Percentiles rank a stretch among this genome's conserved stretches.
These are phyloP conservation scores for Ivindomyrus marchei DNA, from an alignment of 2,113 vertebrate species.

Conservation along the genomic window DNA sequence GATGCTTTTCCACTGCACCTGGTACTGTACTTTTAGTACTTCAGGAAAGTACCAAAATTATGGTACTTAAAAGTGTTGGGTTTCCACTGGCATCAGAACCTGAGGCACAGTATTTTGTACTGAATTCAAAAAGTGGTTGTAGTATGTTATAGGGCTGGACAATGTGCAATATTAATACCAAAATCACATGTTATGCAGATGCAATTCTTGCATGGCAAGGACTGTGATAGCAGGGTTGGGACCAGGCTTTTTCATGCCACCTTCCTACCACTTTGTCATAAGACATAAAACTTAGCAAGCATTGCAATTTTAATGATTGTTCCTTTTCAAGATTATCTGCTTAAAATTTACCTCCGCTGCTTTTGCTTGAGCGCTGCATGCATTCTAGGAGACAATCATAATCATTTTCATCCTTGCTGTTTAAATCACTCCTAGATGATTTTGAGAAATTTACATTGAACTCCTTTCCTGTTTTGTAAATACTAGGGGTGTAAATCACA, in stretches of 20 bases:
- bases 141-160: neutral
- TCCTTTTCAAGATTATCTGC: constrained; percentile 16
- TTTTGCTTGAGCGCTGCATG: neutral
- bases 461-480: neutral
- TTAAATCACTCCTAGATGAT: neutral
- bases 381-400: neutral
- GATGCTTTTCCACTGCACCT: neutral
- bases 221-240: neutral
- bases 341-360: neutral
- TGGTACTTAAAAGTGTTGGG: neutral
- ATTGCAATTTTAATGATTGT: neutral
- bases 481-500: too few species aligned
- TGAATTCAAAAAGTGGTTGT: neutral
- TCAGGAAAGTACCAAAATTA: neutral
- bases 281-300: neutral
- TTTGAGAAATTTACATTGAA: neutral
- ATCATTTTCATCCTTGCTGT: neutral
- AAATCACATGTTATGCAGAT: neutral
- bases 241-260: neutral
- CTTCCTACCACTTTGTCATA: constrained; percentile 20
- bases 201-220: neutral
- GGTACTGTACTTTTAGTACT: neutral
- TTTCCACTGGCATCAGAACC: neutral
- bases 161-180: neutral
- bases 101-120: neutral